Evolutionary conservation across 1,140 invertebrate genomes (phyloP).

Genomic region (silkworm (Bombyx mori)): DNA sequence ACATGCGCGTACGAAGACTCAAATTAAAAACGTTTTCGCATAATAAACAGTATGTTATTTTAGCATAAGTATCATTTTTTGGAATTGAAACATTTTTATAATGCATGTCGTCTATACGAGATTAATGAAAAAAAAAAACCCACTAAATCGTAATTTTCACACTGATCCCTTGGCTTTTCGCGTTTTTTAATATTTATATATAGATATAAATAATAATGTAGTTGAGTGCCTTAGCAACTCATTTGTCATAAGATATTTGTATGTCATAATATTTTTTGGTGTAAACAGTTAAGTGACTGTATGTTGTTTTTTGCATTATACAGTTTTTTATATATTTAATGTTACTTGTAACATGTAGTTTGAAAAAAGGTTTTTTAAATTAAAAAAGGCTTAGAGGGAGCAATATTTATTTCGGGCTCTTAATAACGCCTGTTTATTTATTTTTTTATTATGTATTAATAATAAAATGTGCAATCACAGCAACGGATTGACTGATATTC

Average conservation of each 20-base stretch:
- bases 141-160: no score
- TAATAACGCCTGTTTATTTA: slow-evolving; percentile 5
- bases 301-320: slow-evolving; percentile 4
- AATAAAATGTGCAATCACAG: slow-evolving; percentile 55
- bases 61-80: slow-evolving; percentile 51
- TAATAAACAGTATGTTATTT: no score
- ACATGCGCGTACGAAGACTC: no score
- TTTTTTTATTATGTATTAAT: slow-evolving; percentile 33
- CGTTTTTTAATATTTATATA: slow-evolving; percentile 50
- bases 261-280: slow-evolving; percentile 7
- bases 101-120: slow-evolving; percentile 27
- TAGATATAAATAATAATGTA: slow-evolving; percentile 37
- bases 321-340: slow-evolving; percentile 2
- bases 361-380: background rate
- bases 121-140: no score
- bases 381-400: slow-evolving; percentile 21
- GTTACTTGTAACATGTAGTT: slow-evolving; percentile 24
- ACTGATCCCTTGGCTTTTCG: slow-evolving; percentile 28
- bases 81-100: slow-evolving; percentile 55
- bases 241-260: slow-evolving; percentile 38
- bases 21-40: no score
- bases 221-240: slow-evolving; percentile 69
- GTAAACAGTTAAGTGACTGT: background rate
- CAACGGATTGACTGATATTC: slow-evolving; percentile 58
- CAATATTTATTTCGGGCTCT: slow-evolving; percentile 31